These are phyloP conservation scores for Hippopotamyrus pictus DNA, from an alignment of 2,797 vertebrate species.

Conservation along the genomic window DNA sequence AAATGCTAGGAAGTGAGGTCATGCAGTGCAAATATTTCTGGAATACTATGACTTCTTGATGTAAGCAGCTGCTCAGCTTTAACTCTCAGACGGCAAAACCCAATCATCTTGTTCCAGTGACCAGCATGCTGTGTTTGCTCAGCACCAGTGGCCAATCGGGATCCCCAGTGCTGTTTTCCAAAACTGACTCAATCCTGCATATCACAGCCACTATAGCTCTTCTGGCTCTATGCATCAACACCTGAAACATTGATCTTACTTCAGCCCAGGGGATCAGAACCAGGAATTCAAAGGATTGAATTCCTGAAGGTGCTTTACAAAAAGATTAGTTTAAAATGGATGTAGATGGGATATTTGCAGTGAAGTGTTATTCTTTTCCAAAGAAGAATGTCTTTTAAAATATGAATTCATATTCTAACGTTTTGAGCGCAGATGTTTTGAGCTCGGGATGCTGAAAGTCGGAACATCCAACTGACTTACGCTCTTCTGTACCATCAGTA, in stretches of 20 bases:
- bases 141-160: background rate
- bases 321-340: background rate
- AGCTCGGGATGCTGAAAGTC: background rate
- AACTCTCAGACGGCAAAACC: background rate
- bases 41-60: background rate
- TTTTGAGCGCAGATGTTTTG: background rate
- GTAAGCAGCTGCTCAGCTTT: background rate
- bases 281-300: background rate
- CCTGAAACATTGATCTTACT: background rate
- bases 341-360: background rate
- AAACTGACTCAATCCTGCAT: background rate
- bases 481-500: background rate
- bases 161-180: background rate
- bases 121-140: background rate
- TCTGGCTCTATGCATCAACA: background rate
- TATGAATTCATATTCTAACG: background rate
- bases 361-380: background rate
- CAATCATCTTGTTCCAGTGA: background rate
- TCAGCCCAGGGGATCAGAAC: background rate
- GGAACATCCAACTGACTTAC: background rate
- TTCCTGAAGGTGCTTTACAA: background rate
- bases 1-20: background rate
- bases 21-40: background rate
- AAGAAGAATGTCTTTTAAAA: background rate
- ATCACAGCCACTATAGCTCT: background rate